Percentiles rank a stretch among this genome's conserved stretches.
Conservation (phyloP, 92 coral and sea anemone species). For the Paragorgia papillata region DNA sequence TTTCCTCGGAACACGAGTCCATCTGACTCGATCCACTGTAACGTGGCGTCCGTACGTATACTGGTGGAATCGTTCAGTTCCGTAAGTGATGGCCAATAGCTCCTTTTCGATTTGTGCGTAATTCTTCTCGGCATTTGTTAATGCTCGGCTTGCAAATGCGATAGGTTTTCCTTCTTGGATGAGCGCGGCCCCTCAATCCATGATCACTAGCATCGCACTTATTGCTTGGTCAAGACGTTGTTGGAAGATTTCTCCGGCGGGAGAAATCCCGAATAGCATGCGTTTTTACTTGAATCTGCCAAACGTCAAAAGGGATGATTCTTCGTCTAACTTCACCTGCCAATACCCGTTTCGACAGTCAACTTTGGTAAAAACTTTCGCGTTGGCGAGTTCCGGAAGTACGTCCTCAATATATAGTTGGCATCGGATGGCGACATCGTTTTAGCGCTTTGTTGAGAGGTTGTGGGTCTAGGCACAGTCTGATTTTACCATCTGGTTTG, state of each 20-base stretch:
- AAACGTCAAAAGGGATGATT: constrained; percentile 19
- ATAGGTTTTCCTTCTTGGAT: constrained; percentile 37
- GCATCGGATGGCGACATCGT: constrained; percentile 56
- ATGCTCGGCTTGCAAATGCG: constrained; percentile 46
- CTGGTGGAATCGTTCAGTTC: too few relatives aligned
- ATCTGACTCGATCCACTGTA: too few relatives aligned
- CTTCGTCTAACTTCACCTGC: constrained; percentile 28
- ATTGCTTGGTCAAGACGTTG: constrained; percentile 24
- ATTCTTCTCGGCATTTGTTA: constrained; percentile 45
- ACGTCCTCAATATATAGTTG: constrained; percentile 18
- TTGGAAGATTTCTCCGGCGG: constrained; percentile 15
- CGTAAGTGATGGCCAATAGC: too few relatives aligned
- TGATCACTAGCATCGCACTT: background rate
- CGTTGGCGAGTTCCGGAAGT: constrained; percentile 18
- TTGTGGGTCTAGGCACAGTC: constrained; percentile 53
- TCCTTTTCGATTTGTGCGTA: constrained; percentile 50
- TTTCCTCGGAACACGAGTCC: too few relatives aligned
- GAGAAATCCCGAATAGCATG: constrained; percentile 13
- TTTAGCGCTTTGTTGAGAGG: constrained; percentile 52
- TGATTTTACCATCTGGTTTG: constrained; percentile 8
- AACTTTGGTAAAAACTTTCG: constrained; percentile 32
- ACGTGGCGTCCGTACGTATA: too few relatives aligned
- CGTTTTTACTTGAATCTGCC: constrained; percentile 25
- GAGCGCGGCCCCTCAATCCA: background rate
- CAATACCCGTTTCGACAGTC: constrained; percentile 15